A percentile compares a stretch with the other conserved stretches of the same genome.
Evolutionary conservation across 2,888 invertebrate species (phyloP).

Genomic region (Helleia helle): DNA sequence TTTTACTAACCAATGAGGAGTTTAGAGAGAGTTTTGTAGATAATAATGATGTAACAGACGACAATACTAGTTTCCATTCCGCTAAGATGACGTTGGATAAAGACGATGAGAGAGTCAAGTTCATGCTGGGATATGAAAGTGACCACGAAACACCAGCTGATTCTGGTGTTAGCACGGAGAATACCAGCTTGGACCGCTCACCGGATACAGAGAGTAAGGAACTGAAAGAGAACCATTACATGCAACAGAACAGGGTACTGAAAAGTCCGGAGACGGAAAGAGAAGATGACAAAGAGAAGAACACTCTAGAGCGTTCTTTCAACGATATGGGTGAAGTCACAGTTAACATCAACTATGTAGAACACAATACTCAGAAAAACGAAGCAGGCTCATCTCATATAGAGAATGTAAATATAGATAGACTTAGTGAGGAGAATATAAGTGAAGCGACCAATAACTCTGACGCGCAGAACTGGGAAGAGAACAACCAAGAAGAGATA

Average conservation of each 20-base stretch:
- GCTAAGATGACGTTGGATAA: slow-evolving; percentile 43
- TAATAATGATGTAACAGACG: slow-evolving; percentile 32
- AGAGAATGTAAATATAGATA: slow-evolving; percentile 34
- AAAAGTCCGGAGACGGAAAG: slow-evolving; percentile 38
- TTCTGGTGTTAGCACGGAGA: slow-evolving; percentile 83
- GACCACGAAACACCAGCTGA: slow-evolving; percentile 69
- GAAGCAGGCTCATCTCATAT: slow-evolving; percentile 47
- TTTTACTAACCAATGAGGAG: slow-evolving; percentile 68
- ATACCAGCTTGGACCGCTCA: slow-evolving; percentile 79
- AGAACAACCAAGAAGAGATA: slow-evolving; percentile 37
- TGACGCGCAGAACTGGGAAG: slow-evolving; percentile 38
- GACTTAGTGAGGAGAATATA: slow-evolving; percentile 37
- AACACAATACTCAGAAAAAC: slow-evolving; percentile 47
- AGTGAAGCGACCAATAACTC: slow-evolving; percentile 31
- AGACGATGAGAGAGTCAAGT: slow-evolving; percentile 49
- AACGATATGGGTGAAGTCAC: slow-evolving; percentile 37
- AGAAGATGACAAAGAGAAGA: slow-evolving; percentile 29
- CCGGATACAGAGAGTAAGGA: slow-evolving; percentile 71
- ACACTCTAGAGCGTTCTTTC: slow-evolving; percentile 49
- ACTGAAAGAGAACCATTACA: slow-evolving; percentile 45
- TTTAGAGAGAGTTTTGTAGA: slow-evolving; percentile 47
- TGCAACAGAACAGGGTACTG: slow-evolving; percentile 61
- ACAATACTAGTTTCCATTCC: slow-evolving; percentile 50
- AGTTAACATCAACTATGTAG: slow-evolving; percentile 55
- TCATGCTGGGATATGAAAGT: slow-evolving; percentile 65